phyloP scores from a whole-genome alignment of 2,888 invertebrate genomes.

The Hydrotaea cyrtoneurina region DNA sequence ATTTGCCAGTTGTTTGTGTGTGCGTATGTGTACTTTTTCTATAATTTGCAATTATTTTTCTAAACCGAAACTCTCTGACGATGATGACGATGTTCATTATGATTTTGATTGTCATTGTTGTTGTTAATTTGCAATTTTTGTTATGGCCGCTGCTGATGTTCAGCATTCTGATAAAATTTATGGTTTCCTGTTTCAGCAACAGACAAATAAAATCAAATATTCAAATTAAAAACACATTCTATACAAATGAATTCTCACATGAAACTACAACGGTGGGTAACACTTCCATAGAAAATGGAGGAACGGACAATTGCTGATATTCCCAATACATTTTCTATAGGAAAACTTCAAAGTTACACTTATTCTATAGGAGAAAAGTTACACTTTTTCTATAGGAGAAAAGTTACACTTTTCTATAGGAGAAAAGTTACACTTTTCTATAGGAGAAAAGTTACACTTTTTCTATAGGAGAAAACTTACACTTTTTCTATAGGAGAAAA shows the following conservation, averaged over 20 bases:
- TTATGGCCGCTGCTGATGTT: conserved; percentile 26
- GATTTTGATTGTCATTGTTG: conserved; percentile 27
- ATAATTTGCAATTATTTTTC: conserved; percentile 22
- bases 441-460: too few relatives aligned
- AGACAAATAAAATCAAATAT: conserved; percentile 17
- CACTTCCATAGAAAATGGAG: too few relatives aligned
- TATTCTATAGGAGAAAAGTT: too few relatives aligned
- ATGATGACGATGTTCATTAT: conserved; percentile 4
- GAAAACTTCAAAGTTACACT: too few relatives aligned
- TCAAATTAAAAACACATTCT: conserved; percentile 34
- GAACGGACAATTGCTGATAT: too few relatives aligned
- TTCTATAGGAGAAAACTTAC: too few relatives aligned
- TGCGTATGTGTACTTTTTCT: not conserved
- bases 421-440: too few relatives aligned
- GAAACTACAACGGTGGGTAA: too few relatives aligned
- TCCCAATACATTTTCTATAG: too few relatives aligned
- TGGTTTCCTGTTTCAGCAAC: conserved; percentile 55
- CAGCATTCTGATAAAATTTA: conserved; percentile 52
- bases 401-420: too few relatives aligned
- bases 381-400: too few relatives aligned
- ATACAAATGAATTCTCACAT: not conserved
- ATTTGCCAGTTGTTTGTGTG: not conserved
- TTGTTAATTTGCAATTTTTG: conserved; percentile 9
- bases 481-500: too few relatives aligned
- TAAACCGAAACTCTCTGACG: not conserved